phyloP scores from a whole-genome alignment of 2,113 vertebrate genomes.

The Pteronura brasiliensis region DNA sequence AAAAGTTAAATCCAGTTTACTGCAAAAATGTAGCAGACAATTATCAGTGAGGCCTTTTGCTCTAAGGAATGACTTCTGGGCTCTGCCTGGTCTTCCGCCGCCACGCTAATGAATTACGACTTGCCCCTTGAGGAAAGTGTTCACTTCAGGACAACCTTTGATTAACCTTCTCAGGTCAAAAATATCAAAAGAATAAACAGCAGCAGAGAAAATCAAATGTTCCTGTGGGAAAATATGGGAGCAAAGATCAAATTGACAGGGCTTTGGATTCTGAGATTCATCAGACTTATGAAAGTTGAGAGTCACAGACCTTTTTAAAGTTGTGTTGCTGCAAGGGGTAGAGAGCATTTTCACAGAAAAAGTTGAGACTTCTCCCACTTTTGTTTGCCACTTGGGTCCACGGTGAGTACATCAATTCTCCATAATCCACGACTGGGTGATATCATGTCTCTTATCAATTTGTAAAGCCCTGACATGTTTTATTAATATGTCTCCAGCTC shows the following conservation, averaged over 20 bases:
- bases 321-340: fast-evolving
- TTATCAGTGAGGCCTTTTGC: background rate
- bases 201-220: background rate
- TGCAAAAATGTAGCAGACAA: background rate
- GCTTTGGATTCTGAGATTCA: background rate
- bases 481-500: background rate
- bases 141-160: background rate
- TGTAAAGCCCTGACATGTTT: background rate
- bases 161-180: background rate
- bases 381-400: fast-evolving
- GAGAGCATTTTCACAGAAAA: background rate
- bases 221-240: background rate
- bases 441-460: background rate
- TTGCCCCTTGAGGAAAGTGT: background rate
- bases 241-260: background rate
- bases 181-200: conserved; percentile 20
- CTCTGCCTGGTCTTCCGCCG: fast-evolving
- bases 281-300: background rate
- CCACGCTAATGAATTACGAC: background rate
- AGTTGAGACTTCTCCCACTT: fast-evolving
- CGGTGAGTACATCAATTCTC: background rate
- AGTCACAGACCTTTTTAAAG: background rate
- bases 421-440: fast-evolving
- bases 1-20: background rate
- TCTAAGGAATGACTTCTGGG: background rate